Evolutionary conservation across 2,797 vertebrate species (phyloP).

Genomic region (Gallinago stenura): DNA sequence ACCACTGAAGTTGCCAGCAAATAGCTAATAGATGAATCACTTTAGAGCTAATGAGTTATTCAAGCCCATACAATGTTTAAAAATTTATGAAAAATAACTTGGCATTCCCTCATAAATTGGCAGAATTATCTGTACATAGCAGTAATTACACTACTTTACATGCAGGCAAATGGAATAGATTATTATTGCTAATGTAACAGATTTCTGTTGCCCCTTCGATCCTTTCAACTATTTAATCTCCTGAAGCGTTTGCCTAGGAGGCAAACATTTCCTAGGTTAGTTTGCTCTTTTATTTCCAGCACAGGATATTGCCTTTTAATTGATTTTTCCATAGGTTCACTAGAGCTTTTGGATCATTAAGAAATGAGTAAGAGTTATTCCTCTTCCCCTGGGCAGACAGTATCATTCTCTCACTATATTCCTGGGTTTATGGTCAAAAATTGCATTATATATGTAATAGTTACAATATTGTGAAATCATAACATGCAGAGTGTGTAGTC

Average conservation of each 20-base stretch:
- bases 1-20: conserved; percentile 8
- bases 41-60: conserved; percentile 45
- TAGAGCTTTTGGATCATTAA: neutral
- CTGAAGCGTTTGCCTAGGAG: neutral
- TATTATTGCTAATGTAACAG: neutral
- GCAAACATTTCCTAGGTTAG: neutral
- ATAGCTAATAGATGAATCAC: conserved; percentile 56
- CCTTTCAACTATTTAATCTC: neutral
- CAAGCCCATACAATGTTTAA: conserved; percentile 23
- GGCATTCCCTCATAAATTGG: neutral
- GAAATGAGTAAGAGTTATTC: neutral
- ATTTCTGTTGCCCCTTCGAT: neutral
- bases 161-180: neutral
- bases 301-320: neutral
- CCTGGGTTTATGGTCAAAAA: neutral
- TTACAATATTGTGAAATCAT: neutral
- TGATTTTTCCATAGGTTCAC: neutral
- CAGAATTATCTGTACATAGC: neutral
- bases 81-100: conserved; percentile 20
- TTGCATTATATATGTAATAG: neutral
- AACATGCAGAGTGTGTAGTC: neutral
- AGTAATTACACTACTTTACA: neutral
- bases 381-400: neutral
- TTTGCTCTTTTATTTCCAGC: neutral
- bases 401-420: neutral